A percentile compares a stretch with the other conserved stretches of the same genome.
phyloP scores from a whole-genome alignment of 2,888 invertebrate species.

The Sepioteuthis lessoniana region DNA sequence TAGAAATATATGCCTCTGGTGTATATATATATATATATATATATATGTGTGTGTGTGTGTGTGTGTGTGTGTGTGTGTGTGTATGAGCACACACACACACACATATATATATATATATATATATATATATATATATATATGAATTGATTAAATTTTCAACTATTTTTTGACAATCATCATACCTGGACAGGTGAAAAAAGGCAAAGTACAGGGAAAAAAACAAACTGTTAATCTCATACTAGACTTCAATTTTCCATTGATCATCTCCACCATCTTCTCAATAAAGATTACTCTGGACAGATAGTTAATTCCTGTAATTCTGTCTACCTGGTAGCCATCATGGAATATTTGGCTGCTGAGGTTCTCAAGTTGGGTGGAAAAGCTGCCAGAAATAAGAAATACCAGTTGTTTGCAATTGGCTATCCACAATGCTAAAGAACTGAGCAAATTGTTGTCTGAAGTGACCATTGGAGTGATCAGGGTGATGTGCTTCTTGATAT shows the following conservation, averaged over 20 bases:
- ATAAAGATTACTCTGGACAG: constrained; percentile 76
- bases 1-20: no score
- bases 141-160: no score
- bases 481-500: constrained; percentile 90
- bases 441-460: constrained; percentile 84
- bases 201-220: constrained; percentile 74
- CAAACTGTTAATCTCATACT: constrained; percentile 74
- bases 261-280: constrained; percentile 74
- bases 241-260: constrained; percentile 76
- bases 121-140: no score
- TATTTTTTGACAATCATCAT: constrained; percentile 55
- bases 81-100: no score
- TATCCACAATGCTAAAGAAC: constrained; percentile 87
- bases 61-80: no score
- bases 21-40: no score
- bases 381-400: constrained; percentile 79
- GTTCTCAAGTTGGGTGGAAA: constrained; percentile 77
- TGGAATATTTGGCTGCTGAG: constrained; percentile 80
- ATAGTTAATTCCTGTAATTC: constrained; percentile 75
- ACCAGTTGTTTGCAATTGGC: constrained; percentile 87
- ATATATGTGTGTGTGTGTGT: no score
- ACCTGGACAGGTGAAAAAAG: constrained; percentile 76
- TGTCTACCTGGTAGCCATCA: constrained; percentile 75
- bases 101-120: no score
- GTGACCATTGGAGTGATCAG: constrained; percentile 89